phyloP scores from a whole-genome alignment of 2,888 invertebrate genomes.

The Pantelozetes paolii region DNA sequence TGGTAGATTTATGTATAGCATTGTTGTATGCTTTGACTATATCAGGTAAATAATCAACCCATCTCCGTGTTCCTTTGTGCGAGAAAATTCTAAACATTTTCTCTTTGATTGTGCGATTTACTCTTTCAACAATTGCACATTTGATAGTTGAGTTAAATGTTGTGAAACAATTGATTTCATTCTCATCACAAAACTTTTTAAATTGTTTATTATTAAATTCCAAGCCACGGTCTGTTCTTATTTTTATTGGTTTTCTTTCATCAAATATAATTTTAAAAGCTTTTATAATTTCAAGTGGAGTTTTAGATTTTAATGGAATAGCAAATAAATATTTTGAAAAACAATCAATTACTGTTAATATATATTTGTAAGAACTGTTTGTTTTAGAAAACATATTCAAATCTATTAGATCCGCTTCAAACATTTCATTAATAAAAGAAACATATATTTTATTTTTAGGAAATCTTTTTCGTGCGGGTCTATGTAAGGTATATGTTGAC shows the following conservation, averaged over 20 bases:
- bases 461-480: no score
- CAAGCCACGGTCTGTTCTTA: slow-evolving; percentile 43
- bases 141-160: slow-evolving; percentile 46
- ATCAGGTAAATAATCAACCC: background rate
- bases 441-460: no score
- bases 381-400: slow-evolving; percentile 33
- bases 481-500: no score
- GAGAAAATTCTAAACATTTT: slow-evolving; percentile 49
- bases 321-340: slow-evolving; percentile 48
- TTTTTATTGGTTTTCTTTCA: slow-evolving; percentile 43
- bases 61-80: slow-evolving; percentile 24
- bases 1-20: background rate
- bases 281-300: slow-evolving; percentile 40
- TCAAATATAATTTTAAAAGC: slow-evolving; percentile 45
- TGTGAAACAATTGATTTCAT: slow-evolving; percentile 46
- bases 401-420: no score
- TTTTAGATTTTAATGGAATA: slow-evolving; percentile 48
- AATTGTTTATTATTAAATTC: slow-evolving; percentile 29
- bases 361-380: slow-evolving; percentile 48
- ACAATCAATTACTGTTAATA: slow-evolving; percentile 49
- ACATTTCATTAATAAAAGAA: no score
- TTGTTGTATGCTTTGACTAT: background rate
- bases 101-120: slow-evolving; percentile 49
- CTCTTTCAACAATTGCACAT: slow-evolving; percentile 49
- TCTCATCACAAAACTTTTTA: slow-evolving; percentile 38